phyloP scores from a whole-genome alignment of 2,113 vertebrate genomes.

The Cololabis saira region DNA sequence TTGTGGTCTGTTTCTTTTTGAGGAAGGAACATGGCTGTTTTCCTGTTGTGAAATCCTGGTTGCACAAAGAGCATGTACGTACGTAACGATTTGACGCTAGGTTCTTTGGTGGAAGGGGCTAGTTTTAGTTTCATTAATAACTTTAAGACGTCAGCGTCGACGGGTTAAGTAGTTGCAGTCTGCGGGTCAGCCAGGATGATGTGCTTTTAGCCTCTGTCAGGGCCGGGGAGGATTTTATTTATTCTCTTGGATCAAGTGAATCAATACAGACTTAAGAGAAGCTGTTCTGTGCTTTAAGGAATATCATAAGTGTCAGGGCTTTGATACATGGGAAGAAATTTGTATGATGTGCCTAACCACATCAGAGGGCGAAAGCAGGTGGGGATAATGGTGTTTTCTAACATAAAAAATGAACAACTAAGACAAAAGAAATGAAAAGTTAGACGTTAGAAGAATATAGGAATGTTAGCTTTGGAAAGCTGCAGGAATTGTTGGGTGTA shows the following conservation, averaged over 20 bases:
- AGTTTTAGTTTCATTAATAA: background rate
- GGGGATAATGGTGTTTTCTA: too few species aligned
- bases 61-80: conserved; percentile 1
- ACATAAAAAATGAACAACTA: too few species aligned
- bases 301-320: background rate
- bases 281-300: background rate
- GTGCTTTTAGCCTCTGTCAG: background rate
- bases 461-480: background rate
- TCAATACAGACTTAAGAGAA: conserved; percentile 15
- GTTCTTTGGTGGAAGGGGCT: background rate
- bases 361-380: too few species aligned
- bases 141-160: background rate
- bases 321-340: background rate
- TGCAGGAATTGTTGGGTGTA: background rate
- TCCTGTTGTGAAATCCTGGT: conserved; percentile 67
- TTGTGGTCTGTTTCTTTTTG: conserved; percentile 28
- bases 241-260: conserved; percentile 14
- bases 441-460: background rate
- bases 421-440: too few species aligned
- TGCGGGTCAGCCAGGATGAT: background rate
- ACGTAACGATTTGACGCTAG: background rate
- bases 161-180: background rate
- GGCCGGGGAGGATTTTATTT: conserved; percentile 2
- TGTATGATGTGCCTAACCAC: background rate
- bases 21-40: conserved; percentile 63